phyloP scores from a whole-genome alignment of 2,113 vertebrate species.

The Shinisaurus crocodilurus region DNA sequence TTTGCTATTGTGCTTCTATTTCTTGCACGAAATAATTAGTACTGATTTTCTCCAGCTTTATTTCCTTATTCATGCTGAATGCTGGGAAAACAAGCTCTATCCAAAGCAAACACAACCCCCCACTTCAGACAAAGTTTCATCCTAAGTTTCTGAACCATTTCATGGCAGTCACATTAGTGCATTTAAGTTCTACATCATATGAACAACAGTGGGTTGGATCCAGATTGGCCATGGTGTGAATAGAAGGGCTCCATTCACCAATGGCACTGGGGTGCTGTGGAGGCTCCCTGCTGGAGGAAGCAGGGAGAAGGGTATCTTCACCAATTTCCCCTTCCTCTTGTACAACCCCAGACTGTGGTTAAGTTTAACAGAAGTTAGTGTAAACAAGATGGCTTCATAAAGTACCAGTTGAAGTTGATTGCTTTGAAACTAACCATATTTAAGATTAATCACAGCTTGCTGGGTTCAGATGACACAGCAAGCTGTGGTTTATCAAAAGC shows the following conservation, averaged over 20 bases:
- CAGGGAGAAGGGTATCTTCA: background rate
- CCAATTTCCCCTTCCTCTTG: background rate
- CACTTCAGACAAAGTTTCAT: conserved; percentile 13
- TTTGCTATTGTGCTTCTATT: background rate
- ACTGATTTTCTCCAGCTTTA: background rate
- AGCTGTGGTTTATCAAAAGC: background rate
- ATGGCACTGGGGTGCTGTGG: too few species aligned
- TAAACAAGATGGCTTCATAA: too few species aligned
- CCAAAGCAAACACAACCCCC: conserved; percentile 17
- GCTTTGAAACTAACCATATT: background rate
- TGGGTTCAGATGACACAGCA: background rate
- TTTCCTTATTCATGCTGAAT: background rate
- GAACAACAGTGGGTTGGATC: conserved; percentile 32
- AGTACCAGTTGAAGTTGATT: background rate
- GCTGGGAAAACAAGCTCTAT: background rate
- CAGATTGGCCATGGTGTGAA: background rate
- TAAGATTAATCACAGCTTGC: background rate
- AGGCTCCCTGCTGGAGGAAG: background rate
- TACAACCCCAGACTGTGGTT: too few species aligned
- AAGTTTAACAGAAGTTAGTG: too few species aligned
- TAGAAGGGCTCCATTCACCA: background rate
- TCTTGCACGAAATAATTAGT: conserved; percentile 39
- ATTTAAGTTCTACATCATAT: conserved; percentile 41
- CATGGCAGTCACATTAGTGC: background rate
- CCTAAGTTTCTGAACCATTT: conserved; percentile 40